phyloP scores from a whole-genome alignment of 2,888 invertebrate species.

The Drosophila anomalata region DNA sequence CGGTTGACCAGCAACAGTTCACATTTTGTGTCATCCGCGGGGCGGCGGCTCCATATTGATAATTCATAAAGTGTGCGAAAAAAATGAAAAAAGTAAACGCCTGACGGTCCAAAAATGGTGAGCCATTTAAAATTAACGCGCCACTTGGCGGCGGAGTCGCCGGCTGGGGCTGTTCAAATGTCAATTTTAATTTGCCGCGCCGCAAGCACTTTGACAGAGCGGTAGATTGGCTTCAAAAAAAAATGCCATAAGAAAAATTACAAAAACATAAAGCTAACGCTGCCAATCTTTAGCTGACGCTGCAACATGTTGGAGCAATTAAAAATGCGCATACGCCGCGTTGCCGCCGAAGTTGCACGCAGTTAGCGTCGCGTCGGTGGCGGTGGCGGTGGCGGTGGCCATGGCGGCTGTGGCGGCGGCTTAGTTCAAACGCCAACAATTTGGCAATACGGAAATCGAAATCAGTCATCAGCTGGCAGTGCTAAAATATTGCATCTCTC shows the following conservation, averaged over 20 bases:
- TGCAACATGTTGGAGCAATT: conserved; percentile 74
- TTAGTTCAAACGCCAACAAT: conserved; percentile 59
- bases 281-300: conserved; percentile 63
- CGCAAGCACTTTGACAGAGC: conserved; percentile 56
- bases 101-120: conserved; percentile 41
- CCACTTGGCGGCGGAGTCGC: conserved; percentile 17
- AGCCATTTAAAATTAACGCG: conserved; percentile 76
- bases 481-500: conserved; percentile 43
- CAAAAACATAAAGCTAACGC: conserved; percentile 37
- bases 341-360: conserved; percentile 52
- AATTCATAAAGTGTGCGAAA: conserved; percentile 67
- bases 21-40: conserved; percentile 55
- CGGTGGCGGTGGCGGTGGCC: conserved; percentile 23
- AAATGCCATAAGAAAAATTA: conserved; percentile 18
- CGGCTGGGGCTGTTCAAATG: conserved; percentile 63
- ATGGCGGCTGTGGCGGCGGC: conserved; percentile 57
- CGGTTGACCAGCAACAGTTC: conserved; percentile 39
- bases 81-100: conserved; percentile 34
- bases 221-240: conserved; percentile 23
- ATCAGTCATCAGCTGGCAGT: conserved; percentile 59
- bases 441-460: conserved; percentile 68
- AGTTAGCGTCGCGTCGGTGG: conserved; percentile 36
- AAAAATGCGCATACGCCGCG: conserved; percentile 77
- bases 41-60: conserved; percentile 71
- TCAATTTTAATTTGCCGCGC: conserved; percentile 74